Percentiles rank a stretch among this genome's conserved stretches.
Conservation (phyloP, 2,888 invertebrate genomes). For the Heteropelma amictum region DNA sequence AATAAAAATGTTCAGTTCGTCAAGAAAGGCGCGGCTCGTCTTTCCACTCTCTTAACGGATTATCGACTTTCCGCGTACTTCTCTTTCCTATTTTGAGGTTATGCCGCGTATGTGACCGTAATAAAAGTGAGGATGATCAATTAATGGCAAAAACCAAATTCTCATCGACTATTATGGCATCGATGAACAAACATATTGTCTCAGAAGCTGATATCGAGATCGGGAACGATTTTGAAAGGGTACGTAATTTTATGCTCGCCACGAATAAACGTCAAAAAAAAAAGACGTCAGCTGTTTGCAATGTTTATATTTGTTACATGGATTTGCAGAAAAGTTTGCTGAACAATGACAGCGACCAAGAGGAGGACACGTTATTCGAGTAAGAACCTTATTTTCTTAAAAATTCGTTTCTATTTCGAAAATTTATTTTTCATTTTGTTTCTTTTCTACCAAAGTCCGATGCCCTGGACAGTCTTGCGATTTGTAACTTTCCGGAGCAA, state of each 20-base stretch:
- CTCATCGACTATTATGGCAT: conserved; percentile 62
- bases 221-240: conserved; percentile 70
- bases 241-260: conserved; percentile 51
- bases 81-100: no score
- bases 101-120: neutral
- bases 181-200: conserved; percentile 64
- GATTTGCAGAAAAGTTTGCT: conserved; percentile 69
- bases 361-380: conserved; percentile 74
- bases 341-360: conserved; percentile 74
- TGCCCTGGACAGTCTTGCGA: no score
- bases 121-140: neutral
- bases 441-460: neutral
- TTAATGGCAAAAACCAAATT: conserved; percentile 17
- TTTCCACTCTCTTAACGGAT: no score
- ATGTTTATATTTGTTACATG: neutral
- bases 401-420: neutral
- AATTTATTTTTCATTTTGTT: neutral
- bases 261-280: neutral
- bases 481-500: no score
- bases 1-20: no score
- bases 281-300: neutral
- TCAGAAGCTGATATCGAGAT: conserved; percentile 65
- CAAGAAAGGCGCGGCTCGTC: no score
- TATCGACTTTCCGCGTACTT: no score
- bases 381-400: conserved; percentile 60